Evolutionary conservation across 2,888 invertebrate species (phyloP).

Genomic region (Coenonympha arcania): DNA sequence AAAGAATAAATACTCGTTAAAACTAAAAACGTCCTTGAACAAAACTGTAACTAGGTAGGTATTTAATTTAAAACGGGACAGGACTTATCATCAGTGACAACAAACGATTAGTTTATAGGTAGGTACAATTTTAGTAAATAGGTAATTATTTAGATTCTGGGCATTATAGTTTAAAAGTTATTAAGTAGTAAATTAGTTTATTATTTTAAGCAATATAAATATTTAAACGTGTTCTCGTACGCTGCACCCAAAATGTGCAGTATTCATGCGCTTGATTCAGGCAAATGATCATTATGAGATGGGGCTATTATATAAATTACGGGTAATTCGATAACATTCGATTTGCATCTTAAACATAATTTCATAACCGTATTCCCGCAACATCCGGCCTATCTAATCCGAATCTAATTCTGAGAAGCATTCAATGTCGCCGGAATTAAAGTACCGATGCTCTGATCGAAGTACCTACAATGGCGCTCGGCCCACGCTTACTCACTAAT

Average conservation of each 20-base stretch:
- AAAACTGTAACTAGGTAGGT: too few relatives aligned
- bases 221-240: slow-evolving; percentile 16
- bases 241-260: slow-evolving; percentile 14
- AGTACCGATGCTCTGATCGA: slow-evolving; percentile 49
- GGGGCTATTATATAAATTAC: slow-evolving; percentile 26
- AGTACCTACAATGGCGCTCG: slow-evolving; percentile 55
- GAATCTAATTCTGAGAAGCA: slow-evolving; percentile 56
- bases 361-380: slow-evolving; percentile 40
- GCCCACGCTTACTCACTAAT: slow-evolving; percentile 47
- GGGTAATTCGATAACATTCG: slow-evolving; percentile 24
- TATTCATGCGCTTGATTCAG: slow-evolving; percentile 19
- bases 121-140: too few relatives aligned
- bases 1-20: too few relatives aligned
- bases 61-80: too few relatives aligned
- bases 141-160: too few relatives aligned
- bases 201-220: too few relatives aligned
- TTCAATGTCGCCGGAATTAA: slow-evolving; percentile 58
- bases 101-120: too few relatives aligned
- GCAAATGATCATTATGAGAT: slow-evolving; percentile 25
- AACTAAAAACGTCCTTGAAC: too few relatives aligned
- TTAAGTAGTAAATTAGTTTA: too few relatives aligned
- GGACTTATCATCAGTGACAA: too few relatives aligned
- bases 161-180: too few relatives aligned
- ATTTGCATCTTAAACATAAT: slow-evolving; percentile 38
- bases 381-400: slow-evolving; percentile 36